Evolutionary conservation across 2,888 invertebrate genomes (phyloP).

Genomic region (Athalia rosae): DNA sequence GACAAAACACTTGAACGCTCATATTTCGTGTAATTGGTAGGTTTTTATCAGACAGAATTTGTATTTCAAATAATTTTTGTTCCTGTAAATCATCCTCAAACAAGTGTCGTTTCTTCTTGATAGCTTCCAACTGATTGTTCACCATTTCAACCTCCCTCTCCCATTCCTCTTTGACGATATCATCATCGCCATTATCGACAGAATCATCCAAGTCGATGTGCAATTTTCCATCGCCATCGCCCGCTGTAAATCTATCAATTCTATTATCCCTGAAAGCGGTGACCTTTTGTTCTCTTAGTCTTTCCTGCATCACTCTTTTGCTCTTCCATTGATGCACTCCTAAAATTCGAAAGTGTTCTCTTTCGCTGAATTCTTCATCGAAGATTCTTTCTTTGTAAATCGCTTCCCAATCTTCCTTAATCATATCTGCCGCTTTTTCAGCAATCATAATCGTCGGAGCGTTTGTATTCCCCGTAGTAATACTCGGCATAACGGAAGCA

Average conservation of each 20-base stretch:
- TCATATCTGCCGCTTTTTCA: slow-evolving; percentile 88
- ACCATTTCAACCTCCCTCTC: slow-evolving; percentile 45
- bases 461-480: slow-evolving; percentile 87
- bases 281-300: slow-evolving; percentile 14
- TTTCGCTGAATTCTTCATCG: slow-evolving; percentile 54
- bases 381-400: too few species aligned
- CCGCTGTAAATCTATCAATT: slow-evolving; percentile 25
- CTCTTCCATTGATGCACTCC: slow-evolving; percentile 19
- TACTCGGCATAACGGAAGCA: slow-evolving; percentile 88
- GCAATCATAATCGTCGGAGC: slow-evolving; percentile 90
- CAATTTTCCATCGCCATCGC: slow-evolving; percentile 28
- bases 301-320: slow-evolving; percentile 22
- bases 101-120: slow-evolving; percentile 32
- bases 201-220: slow-evolving; percentile 14
- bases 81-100: background rate
- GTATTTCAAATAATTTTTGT: slow-evolving; percentile 25
- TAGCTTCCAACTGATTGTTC: slow-evolving; percentile 31
- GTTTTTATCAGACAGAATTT: slow-evolving; percentile 31
- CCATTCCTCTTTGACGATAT: slow-evolving; percentile 41
- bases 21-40: background rate
- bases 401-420: slow-evolving; percentile 79
- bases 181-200: slow-evolving; percentile 46
- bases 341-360: slow-evolving; percentile 7
- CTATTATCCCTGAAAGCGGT: slow-evolving; percentile 34
- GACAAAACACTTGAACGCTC: slow-evolving; percentile 19